phyloP scores from a whole-genome alignment of 2,113 vertebrate species.

The Austrofundulus limnaeus region DNA sequence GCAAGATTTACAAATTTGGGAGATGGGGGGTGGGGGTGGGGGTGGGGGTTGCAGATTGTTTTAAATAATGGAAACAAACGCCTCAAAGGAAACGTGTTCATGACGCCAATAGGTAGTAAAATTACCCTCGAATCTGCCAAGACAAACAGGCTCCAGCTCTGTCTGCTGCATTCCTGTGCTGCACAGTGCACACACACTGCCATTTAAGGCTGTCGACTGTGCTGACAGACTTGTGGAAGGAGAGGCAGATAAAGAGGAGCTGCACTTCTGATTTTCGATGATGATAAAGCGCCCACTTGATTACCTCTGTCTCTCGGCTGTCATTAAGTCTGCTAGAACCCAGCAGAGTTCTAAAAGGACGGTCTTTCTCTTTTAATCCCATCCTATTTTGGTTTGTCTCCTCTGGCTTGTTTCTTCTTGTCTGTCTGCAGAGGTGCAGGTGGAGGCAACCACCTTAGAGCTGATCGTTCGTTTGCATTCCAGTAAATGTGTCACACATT shows the following conservation, averaged over 20 bases:
- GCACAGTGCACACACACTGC: slow-evolving; percentile 60
- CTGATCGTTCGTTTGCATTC: slow-evolving; percentile 7
- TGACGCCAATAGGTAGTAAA: slow-evolving; percentile 74
- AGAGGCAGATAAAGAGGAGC: slow-evolving; percentile 36
- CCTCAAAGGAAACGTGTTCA: slow-evolving; percentile 42
- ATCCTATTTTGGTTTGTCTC: slow-evolving; percentile 3
- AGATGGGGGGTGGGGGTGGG: background rate
- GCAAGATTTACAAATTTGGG: slow-evolving; percentile 34
- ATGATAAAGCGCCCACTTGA: slow-evolving; percentile 32
- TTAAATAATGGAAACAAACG: slow-evolving; percentile 68
- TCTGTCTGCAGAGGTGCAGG: background rate
- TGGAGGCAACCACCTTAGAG: background rate
- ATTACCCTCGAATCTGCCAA: slow-evolving; percentile 67
- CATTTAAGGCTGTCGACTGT: slow-evolving; percentile 72
- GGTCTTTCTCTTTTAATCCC: background rate
- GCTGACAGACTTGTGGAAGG: slow-evolving; percentile 49
- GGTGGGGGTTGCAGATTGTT: slow-evolving; percentile 35
- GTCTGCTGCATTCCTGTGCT: slow-evolving; percentile 66
- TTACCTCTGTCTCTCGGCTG: slow-evolving; percentile 27
- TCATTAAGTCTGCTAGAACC: slow-evolving; percentile 11
- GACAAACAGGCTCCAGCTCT: slow-evolving; percentile 58
- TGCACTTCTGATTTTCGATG: slow-evolving; percentile 27
- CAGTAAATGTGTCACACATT: background rate
- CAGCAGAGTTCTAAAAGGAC: background rate
- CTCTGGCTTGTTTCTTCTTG: background rate